phyloP scores from a whole-genome alignment of 1,140 invertebrate genomes.

The Magallana ariakensis region DNA sequence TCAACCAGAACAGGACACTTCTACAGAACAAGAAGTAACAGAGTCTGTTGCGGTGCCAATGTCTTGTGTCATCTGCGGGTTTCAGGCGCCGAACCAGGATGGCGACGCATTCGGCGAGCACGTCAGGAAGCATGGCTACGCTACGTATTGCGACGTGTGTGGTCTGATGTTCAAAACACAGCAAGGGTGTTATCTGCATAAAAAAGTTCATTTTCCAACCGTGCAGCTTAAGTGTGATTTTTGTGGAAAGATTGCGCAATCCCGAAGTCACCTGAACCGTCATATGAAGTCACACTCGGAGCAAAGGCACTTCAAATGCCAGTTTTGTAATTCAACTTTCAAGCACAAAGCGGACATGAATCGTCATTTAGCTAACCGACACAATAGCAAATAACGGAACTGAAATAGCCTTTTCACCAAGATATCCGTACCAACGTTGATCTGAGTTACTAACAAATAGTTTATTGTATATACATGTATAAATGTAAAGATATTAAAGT shows the following conservation, averaged over 20 bases:
- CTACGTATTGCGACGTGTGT: background rate
- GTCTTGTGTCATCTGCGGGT: constrained; percentile 4
- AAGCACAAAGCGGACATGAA: constrained; percentile 29
- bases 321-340: background rate
- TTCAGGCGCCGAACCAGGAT: background rate
- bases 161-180: constrained; percentile 23
- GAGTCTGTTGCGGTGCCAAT: background rate
- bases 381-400: background rate
- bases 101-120: constrained; percentile 19
- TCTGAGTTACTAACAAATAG: too few species aligned
- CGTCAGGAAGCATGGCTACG: constrained; percentile 16
- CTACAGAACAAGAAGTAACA: background rate
- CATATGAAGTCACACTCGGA: constrained; percentile 23
- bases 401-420: too few species aligned
- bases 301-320: background rate
- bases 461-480: background rate
- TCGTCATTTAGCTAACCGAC: constrained; percentile 22
- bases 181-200: constrained; percentile 21
- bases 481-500: background rate
- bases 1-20: background rate
- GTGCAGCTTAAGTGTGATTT: constrained; percentile 16
- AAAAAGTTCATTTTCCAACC: background rate
- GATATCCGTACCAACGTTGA: too few species aligned
- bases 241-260: constrained; percentile 28
- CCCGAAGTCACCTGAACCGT: constrained; percentile 33